phyloP scores from a whole-genome alignment of 2,797 vertebrate species.

The Hemibagrus guttatus region DNA sequence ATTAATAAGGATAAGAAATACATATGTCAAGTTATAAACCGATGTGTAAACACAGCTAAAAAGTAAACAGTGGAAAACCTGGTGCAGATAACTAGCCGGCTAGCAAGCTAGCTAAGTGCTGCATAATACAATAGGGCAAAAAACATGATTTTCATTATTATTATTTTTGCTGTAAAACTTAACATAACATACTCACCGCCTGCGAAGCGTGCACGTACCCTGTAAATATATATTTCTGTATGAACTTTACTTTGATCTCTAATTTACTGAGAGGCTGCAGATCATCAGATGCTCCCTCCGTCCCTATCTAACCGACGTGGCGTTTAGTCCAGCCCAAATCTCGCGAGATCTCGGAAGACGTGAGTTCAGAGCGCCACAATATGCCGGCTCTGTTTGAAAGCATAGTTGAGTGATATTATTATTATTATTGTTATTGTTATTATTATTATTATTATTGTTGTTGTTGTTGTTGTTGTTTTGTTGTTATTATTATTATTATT shows the following conservation, averaged over 20 bases:
- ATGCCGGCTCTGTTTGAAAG: not conserved
- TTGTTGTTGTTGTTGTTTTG: too few relatives aligned
- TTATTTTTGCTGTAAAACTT: not conserved
- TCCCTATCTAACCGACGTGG: slow-evolving; percentile 47
- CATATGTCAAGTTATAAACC: not conserved
- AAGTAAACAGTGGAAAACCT: not conserved
- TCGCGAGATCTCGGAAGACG: slow-evolving; percentile 41
- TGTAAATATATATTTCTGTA: not conserved
- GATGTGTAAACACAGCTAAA: not conserved
- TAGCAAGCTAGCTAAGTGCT: not conserved
- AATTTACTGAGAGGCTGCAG: not conserved
- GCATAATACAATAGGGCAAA: not conserved
- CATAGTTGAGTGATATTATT: too few relatives aligned
- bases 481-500: too few relatives aligned
- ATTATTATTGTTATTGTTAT: too few relatives aligned
- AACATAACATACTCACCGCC: not conserved
- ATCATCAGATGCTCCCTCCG: slow-evolving; percentile 6
- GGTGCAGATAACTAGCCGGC: not conserved
- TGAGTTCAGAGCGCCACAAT: not conserved
- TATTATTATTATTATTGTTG: too few relatives aligned
- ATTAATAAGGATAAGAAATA: not conserved
- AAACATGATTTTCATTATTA: not conserved
- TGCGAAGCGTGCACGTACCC: not conserved
- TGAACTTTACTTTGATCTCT: not conserved
- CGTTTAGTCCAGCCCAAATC: slow-evolving; percentile 30